These are phyloP conservation scores for Sphaeramia orbicularis DNA, from an alignment of 2,797 vertebrate genomes.

Conservation along the genomic window DNA sequence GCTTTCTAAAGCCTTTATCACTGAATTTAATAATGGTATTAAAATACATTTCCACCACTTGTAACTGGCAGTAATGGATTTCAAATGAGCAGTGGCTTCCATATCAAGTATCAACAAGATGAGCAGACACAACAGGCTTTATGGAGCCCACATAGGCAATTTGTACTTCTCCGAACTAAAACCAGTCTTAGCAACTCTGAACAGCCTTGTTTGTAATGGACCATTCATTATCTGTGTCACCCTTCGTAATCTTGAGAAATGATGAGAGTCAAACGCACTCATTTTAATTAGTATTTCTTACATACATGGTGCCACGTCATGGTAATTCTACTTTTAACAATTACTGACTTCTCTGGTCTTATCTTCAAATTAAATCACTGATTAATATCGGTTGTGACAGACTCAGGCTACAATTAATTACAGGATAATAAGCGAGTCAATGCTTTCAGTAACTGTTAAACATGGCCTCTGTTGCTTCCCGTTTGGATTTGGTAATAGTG, in stretches of 20 bases:
- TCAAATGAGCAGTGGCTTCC: conserved; percentile 10
- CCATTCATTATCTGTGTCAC: neutral
- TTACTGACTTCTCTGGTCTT: conserved; percentile 8
- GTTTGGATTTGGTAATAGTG: neutral
- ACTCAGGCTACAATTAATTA: conserved; percentile 23
- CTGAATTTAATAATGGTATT: conserved; percentile 4
- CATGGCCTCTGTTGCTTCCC: conserved; percentile 28
- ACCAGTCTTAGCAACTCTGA: neutral
- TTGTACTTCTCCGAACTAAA: neutral
- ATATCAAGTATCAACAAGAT: neutral
- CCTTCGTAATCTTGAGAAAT: neutral
- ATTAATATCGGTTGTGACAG: conserved; percentile 30
- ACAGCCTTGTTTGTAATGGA: neutral
- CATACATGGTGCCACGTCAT: neutral
- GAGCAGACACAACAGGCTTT: too few relatives aligned
- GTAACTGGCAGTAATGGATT: conserved; percentile 20
- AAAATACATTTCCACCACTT: neutral
- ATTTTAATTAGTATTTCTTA: conserved; percentile 7
- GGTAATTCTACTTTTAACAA: conserved; percentile 8
- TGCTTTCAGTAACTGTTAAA: conserved; percentile 37
- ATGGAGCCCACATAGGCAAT: neutral
- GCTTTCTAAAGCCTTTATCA: conserved; percentile 15
- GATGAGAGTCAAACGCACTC: conserved; percentile 1
- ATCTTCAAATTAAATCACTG: conserved; percentile 42
- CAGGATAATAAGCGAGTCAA: conserved; percentile 18